A percentile compares a stretch with the other conserved stretches of the same genome.
Evolutionary conservation across 2,113 vertebrate genomes (phyloP).

Genomic region (Takifugu bimaculatus): DNA sequence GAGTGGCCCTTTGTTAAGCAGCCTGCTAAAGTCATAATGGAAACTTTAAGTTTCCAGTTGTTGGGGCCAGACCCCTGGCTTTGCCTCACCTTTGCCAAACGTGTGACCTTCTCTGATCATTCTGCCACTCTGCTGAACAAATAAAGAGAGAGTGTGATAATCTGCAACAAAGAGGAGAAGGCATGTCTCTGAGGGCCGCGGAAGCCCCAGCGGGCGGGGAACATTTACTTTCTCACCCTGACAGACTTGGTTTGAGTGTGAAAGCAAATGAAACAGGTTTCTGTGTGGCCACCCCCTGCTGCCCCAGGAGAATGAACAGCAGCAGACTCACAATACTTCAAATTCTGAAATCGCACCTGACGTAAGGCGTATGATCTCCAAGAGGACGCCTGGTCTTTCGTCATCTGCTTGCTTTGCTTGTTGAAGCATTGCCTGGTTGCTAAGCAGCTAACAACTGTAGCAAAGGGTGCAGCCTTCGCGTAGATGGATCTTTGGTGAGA

Average conservation of each 20-base stretch:
- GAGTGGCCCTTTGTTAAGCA: too few species aligned
- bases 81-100: not conserved
- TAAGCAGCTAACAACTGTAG: conserved; percentile 43
- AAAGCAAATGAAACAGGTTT: conserved; percentile 11
- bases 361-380: too few species aligned
- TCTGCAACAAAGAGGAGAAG: conserved; percentile 12
- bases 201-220: not conserved
- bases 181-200: conserved; percentile 11
- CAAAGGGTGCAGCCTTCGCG: conserved; percentile 22
- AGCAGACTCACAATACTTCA: not conserved
- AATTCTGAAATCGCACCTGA: too few species aligned
- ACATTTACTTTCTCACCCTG: conserved; percentile 9
- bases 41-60: too few species aligned
- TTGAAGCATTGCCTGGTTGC: conserved; percentile 59
- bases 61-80: too few species aligned
- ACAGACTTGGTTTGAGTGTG: not conserved
- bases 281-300: not conserved
- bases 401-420: conserved; percentile 16
- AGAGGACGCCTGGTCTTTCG: not conserved
- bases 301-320: not conserved
- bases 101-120: conserved; percentile 1
- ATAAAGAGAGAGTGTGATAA: conserved; percentile 8
- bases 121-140: not conserved
- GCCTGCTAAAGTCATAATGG: too few species aligned
- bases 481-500: not conserved